A percentile compares a stretch with the other conserved stretches of the same genome.
Conservation (phyloP, 2,888 invertebrate genomes). For the Tineola bisselliella region DNA sequence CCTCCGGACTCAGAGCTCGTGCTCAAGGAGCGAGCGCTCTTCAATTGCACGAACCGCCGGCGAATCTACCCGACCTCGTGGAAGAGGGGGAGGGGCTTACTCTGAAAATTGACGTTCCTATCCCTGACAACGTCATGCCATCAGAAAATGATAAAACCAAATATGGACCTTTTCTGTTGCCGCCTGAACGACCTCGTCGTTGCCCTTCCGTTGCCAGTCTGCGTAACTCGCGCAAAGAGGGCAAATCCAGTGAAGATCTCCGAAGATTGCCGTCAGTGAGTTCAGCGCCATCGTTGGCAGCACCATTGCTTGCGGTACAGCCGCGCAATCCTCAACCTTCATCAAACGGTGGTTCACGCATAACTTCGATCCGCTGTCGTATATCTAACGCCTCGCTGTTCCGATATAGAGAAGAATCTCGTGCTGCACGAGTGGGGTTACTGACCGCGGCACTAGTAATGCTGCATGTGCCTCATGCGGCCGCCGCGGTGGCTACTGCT, state of each 20-base stretch:
- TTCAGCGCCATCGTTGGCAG: conserved; percentile 62
- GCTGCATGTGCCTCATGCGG: conserved; percentile 75
- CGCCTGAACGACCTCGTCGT: conserved; percentile 49
- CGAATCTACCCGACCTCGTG: conserved; percentile 47
- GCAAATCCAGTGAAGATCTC: conserved; percentile 48
- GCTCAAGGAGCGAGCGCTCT: conserved; percentile 60
- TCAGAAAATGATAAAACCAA: conserved; percentile 37
- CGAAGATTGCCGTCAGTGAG: conserved; percentile 56
- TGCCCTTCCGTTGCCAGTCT: conserved; percentile 59
- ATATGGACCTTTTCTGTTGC: conserved; percentile 55
- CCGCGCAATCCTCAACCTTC: conserved; percentile 56
- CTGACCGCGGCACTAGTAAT: conserved; percentile 77
- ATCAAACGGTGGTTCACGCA: conserved; percentile 65
- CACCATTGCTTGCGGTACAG: conserved; percentile 38
- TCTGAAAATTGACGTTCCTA: conserved; percentile 46
- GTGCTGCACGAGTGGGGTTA: conserved; percentile 81
- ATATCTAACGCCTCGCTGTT: conserved; percentile 87
- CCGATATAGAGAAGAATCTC: conserved; percentile 86
- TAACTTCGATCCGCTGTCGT: conserved; percentile 79
- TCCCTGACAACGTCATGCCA: conserved; percentile 27
- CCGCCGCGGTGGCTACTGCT: conserved; percentile 39
- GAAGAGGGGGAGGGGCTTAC: conserved; percentile 57
- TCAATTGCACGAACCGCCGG: conserved; percentile 57
- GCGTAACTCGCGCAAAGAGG: conserved; percentile 48
- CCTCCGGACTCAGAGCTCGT: conserved; percentile 67